A percentile compares a stretch with the other conserved stretches of the same genome.
Evolutionary conservation across 2,113 vertebrate species (phyloP).

Genomic region (Abramis brama): DNA sequence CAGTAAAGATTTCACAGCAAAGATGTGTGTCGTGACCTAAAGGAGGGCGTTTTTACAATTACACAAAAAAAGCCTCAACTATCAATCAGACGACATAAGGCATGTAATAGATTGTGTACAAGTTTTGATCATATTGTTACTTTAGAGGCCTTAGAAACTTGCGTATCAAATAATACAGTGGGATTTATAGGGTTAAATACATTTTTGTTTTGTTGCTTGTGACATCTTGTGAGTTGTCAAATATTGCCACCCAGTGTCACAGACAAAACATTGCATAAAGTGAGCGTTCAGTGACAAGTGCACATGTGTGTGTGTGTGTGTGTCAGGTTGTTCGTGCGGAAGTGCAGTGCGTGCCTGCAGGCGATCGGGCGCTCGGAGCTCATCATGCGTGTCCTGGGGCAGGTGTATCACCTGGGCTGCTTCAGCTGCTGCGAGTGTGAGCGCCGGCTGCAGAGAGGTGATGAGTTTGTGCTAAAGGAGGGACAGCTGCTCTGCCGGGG

Average conservation of each 20-base stretch:
- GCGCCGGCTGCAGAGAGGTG: slow-evolving; percentile 84
- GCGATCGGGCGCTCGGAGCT: slow-evolving; percentile 85
- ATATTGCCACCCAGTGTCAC: slow-evolving; percentile 59
- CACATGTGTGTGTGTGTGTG: background rate
- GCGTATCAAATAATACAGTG: background rate
- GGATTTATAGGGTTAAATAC: background rate
- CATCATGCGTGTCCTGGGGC: slow-evolving; percentile 87
- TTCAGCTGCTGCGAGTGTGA: slow-evolving; percentile 93
- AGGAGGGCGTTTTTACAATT: background rate
- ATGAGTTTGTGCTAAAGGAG: slow-evolving; percentile 91
- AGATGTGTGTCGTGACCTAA: background rate
- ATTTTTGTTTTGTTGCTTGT: background rate
- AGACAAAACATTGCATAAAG: slow-evolving; percentile 30
- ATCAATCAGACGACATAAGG: background rate
- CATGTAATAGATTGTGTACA: too few species aligned
- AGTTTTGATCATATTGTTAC: background rate
- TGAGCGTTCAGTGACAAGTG: background rate
- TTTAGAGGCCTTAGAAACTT: background rate
- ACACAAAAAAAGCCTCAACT: background rate
- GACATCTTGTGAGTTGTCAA: slow-evolving; percentile 22
- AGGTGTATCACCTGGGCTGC: slow-evolving; percentile 88
- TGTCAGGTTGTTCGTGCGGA: slow-evolving; percentile 86
- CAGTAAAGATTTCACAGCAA: background rate
- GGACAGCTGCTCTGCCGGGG: slow-evolving; percentile 88
- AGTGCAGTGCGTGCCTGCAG: slow-evolving; percentile 88